Evolutionary conservation across 1,140 invertebrate species (phyloP).

Genomic region (Paraescarpia echinospica): DNA sequence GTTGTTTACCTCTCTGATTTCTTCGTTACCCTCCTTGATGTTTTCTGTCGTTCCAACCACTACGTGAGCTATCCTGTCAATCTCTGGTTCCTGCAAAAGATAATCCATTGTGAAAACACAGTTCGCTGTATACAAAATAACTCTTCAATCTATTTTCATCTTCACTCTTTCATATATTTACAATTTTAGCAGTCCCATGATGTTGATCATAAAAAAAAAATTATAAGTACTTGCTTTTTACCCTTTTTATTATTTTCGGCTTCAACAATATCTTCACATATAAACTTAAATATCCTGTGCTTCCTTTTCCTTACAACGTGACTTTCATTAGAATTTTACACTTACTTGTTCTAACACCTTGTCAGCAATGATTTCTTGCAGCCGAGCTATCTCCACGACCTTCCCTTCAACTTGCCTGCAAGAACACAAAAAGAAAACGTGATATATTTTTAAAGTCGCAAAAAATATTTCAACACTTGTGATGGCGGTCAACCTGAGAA

Average conservation of each 20-base stretch:
- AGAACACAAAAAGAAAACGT: slow-evolving; percentile 24
- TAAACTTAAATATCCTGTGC: no score
- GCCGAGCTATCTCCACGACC: slow-evolving; percentile 90
- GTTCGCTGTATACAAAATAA: neutral
- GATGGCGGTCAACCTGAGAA: no score
- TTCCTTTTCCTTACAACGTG: neutral
- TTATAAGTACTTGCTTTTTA: no score
- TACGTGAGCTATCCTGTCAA: slow-evolving; percentile 83
- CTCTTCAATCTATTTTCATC: neutral
- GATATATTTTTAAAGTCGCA: neutral
- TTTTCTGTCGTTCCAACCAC: slow-evolving; percentile 92
- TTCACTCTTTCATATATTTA: neutral
- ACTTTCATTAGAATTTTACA: neutral
- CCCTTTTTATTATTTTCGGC: no score
- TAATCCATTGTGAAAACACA: neutral
- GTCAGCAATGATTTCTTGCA: slow-evolving; percentile 96
- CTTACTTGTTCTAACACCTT: slow-evolving; percentile 85
- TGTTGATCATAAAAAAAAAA: no score
- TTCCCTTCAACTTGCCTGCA: slow-evolving; percentile 72
- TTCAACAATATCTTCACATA: no score
- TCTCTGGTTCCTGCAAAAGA: slow-evolving; percentile 73
- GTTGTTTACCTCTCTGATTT: slow-evolving; percentile 69
- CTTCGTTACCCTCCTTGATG: slow-evolving; percentile 93
- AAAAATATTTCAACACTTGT: no score
- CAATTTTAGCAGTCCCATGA: neutral